A percentile compares a stretch with the other conserved stretches of the same genome.
Conservation (phyloP, 2,797 vertebrate genomes). For the Pangasius macronema region DNA sequence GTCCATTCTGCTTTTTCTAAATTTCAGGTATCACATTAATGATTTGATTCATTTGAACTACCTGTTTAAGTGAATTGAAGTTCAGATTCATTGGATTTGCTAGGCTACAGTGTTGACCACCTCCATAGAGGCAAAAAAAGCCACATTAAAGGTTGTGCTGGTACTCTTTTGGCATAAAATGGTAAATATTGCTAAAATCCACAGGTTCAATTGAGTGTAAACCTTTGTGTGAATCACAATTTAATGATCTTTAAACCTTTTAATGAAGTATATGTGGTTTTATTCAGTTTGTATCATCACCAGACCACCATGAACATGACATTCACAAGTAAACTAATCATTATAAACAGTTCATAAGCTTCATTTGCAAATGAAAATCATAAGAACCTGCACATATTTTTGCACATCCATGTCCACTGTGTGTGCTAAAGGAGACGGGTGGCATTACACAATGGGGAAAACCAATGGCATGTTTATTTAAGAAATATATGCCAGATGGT, state of each 20-base stretch:
- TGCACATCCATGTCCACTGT: background rate
- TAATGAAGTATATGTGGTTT: background rate
- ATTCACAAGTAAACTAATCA: background rate
- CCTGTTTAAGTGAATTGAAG: background rate
- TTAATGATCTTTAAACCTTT: background rate
- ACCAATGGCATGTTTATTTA: background rate
- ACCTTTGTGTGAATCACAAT: background rate
- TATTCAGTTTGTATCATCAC: background rate
- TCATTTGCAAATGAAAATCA: background rate
- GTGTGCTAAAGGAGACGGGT: background rate
- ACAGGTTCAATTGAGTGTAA: background rate
- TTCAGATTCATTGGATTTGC: background rate
- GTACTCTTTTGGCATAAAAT: background rate
- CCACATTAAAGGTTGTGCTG: background rate
- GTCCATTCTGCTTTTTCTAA: background rate
- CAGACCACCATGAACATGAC: background rate
- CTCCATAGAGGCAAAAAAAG: background rate
- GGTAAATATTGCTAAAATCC: background rate
- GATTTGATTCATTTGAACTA: background rate
- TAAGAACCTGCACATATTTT: background rate
- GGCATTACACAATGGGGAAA: background rate
- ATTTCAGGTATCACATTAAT: background rate
- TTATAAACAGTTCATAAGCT: background rate
- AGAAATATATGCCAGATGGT: conserved; percentile 9
- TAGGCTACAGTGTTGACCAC: background rate